These are phyloP conservation scores for Pseudochromis fuscus DNA, from an alignment of 2,797 vertebrate species.

Conservation along the genomic window DNA sequence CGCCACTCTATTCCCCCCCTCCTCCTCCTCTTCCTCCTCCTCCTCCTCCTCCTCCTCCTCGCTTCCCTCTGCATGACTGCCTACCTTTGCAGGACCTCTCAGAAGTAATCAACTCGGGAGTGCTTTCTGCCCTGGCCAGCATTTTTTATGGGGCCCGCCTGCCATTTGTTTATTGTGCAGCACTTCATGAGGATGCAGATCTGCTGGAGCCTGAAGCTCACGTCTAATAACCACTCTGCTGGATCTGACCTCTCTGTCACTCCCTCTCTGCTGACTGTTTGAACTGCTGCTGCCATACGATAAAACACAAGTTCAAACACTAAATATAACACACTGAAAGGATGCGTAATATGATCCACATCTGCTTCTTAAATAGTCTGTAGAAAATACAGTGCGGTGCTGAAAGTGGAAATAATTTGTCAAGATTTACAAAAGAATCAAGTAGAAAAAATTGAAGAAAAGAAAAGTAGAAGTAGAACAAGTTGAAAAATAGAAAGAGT, in stretches of 20 bases:
- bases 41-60: background rate
- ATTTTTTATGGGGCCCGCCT: slow-evolving; percentile 20
- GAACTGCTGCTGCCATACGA: no score
- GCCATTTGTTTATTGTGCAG: slow-evolving; percentile 64
- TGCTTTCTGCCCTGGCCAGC: slow-evolving; percentile 62
- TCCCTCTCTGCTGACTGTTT: slow-evolving; percentile 26
- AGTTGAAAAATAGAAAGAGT: no score
- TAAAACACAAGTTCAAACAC: no score
- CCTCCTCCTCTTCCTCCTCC: background rate
- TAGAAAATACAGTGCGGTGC: no score
- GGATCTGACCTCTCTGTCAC: slow-evolving; percentile 12
- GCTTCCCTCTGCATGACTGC: slow-evolving; percentile 50
- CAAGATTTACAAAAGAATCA: no score
- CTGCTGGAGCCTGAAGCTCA: no score
- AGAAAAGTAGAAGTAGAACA: no score
- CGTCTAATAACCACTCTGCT: no score
- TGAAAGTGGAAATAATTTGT: no score
- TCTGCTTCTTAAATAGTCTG: no score
- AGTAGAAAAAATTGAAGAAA: no score
- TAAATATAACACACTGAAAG: background rate
- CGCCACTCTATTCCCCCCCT: slow-evolving; percentile 56
- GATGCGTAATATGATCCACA: background rate
- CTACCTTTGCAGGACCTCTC: slow-evolving; percentile 74
- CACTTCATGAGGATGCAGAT: slow-evolving; percentile 60
- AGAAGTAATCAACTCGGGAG: slow-evolving; percentile 77